These are phyloP conservation scores for Adela reaumurella DNA, from an alignment of 2,888 invertebrate species.

Conservation along the genomic window DNA sequence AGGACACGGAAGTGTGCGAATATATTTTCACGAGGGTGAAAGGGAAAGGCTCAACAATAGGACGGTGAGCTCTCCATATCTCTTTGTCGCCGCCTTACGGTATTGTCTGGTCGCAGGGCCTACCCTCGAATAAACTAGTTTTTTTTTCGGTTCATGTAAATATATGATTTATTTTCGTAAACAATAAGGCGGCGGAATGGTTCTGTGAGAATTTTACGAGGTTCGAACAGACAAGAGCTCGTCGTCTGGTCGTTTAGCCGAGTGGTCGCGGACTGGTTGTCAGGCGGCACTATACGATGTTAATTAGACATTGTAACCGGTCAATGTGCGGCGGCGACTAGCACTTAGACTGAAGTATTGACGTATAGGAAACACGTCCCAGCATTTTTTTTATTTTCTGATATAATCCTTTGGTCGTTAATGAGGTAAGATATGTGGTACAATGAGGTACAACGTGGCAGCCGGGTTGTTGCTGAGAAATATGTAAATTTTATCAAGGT, in stretches of 20 bases:
- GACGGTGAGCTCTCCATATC: not conserved
- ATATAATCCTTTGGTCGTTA: too few species aligned
- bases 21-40: not conserved
- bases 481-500: too few species aligned
- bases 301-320: not conserved
- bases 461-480: too few species aligned
- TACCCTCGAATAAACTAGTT: conserved; percentile 28
- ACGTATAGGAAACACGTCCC: too few species aligned
- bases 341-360: too few species aligned
- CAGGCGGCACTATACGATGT: not conserved
- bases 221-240: not conserved
- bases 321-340: not conserved
- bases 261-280: not conserved
- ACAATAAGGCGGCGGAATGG: conserved; percentile 29
- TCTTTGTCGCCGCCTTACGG: not conserved
- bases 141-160: conserved; percentile 33
- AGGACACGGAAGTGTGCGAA: not conserved
- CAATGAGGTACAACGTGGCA: too few species aligned
- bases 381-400: too few species aligned
- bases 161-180: conserved; percentile 48
- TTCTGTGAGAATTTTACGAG: conserved; percentile 51
- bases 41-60: not conserved
- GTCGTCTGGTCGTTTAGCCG: not conserved
- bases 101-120: not conserved
- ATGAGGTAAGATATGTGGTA: too few species aligned